Conservation (phyloP, 37 sponge, comb jelly and placozoan species). For the Diacarnus erythraeanus region DNA sequence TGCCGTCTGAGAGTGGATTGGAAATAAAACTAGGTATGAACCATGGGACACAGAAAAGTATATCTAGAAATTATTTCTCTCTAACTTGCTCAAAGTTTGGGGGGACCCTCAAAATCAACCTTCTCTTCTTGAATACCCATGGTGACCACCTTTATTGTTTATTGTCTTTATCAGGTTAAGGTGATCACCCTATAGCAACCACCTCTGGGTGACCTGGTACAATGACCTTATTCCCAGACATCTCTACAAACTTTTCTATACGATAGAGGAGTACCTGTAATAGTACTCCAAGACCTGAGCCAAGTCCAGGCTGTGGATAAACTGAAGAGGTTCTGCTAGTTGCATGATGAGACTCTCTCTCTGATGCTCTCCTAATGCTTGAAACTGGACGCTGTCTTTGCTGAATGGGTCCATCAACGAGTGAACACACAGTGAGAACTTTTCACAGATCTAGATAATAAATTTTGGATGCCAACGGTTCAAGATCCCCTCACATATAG, state of each 20-base stretch:
- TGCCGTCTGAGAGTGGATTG: slow-evolving; percentile 38
- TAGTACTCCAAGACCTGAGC: slow-evolving; percentile 73
- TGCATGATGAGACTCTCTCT: slow-evolving; percentile 43
- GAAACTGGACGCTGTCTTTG: slow-evolving; percentile 19
- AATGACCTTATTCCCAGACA: too few species aligned
- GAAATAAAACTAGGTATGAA: not conserved
- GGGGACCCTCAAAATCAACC: too few species aligned
- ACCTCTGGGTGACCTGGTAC: too few species aligned
- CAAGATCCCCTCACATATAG: too few species aligned
- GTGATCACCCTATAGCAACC: not conserved
- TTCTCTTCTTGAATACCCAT: too few species aligned
- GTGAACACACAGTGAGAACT: slow-evolving; percentile 44
- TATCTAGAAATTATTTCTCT: too few species aligned
- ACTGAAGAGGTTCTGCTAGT: slow-evolving; percentile 65
- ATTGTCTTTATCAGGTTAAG: too few species aligned
- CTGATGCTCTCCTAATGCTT: slow-evolving; percentile 21
- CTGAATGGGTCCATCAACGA: slow-evolving; percentile 44
- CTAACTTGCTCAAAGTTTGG: too few species aligned
- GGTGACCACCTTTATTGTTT: too few species aligned
- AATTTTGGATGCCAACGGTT: too few species aligned
- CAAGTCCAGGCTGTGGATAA: slow-evolving; percentile 60
- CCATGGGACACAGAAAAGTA: too few species aligned
- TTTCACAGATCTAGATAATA: slow-evolving; percentile 48
- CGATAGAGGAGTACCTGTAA: slow-evolving; percentile 43
- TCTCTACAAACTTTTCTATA: not conserved